Conservation (phyloP, 2,797 vertebrate genomes). For the Octomys mimax region DNA sequence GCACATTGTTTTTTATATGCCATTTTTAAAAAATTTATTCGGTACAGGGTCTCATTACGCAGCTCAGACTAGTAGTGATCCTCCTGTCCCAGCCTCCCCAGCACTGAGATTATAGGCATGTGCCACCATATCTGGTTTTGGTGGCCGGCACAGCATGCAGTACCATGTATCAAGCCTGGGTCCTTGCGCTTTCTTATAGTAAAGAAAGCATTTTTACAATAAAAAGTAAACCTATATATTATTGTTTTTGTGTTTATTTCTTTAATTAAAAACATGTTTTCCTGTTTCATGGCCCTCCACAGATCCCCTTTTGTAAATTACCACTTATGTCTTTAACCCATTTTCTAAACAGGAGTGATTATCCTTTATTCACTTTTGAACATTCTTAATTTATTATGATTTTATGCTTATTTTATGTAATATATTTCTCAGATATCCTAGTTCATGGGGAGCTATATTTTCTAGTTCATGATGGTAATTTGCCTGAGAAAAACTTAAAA, state of each 20-base stretch:
- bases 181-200: no score
- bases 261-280: not conserved
- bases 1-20: not conserved
- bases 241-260: not conserved
- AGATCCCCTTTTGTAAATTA: not conserved
- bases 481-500: not conserved
- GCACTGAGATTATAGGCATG: no score
- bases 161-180: no score
- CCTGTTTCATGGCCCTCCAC: not conserved
- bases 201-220: not conserved
- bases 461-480: not conserved
- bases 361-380: slow-evolving; percentile 5
- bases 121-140: no score
- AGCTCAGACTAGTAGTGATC: no score
- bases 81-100: no score
- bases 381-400: not conserved
- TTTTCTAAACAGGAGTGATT: not conserved
- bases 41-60: no score
- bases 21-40: no score
- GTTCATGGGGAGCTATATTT: not conserved
- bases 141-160: no score
- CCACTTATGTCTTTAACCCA: not conserved
- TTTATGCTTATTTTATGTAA: not conserved
- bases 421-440: not conserved
- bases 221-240: not conserved